phyloP scores from a whole-genome alignment of 1,140 invertebrate genomes.

The Pemphigus obesinymphae region DNA sequence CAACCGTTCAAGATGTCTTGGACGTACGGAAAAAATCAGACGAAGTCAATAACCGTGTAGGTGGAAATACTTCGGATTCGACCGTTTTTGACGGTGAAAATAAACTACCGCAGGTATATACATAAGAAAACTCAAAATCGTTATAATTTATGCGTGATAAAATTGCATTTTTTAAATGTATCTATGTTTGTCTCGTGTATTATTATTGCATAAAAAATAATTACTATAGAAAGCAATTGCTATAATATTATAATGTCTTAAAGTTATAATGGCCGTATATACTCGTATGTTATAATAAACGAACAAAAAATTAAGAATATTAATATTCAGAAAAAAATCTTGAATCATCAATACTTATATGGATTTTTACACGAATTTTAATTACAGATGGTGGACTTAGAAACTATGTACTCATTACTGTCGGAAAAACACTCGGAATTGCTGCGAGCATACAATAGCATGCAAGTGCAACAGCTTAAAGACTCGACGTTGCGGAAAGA shows the following conservation, averaged over 20 bases:
- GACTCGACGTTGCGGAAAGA: conserved; percentile 43
- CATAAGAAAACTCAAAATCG: too few relatives aligned
- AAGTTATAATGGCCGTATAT: background rate
- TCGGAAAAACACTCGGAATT: conserved; percentile 46
- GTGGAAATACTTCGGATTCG: background rate
- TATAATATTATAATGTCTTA: background rate
- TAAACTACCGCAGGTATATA: conserved; percentile 16
- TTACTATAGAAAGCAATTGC: too few relatives aligned
- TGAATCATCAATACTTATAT: too few relatives aligned
- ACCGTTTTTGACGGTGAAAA: background rate
- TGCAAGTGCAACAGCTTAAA: conserved; percentile 32
- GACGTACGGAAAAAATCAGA: conserved; percentile 21
- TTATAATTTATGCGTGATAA: background rate
- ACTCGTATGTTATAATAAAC: too few relatives aligned
- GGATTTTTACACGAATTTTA: background rate
- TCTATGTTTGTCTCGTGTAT: background rate
- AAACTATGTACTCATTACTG: conserved; percentile 46
- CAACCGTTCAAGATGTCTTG: background rate
- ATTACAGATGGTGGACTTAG: conserved; percentile 45
- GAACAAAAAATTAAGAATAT: too few relatives aligned
- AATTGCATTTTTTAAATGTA: background rate
- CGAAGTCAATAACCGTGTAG: background rate
- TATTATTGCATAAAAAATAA: background rate
- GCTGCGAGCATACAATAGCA: conserved; percentile 41
- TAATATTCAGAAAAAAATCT: too few relatives aligned